A percentile compares a stretch with the other conserved stretches of the same genome.
These are phyloP conservation scores for Caiman crocodilus DNA, from an alignment of 2,797 vertebrate genomes.

Conservation along the genomic window DNA sequence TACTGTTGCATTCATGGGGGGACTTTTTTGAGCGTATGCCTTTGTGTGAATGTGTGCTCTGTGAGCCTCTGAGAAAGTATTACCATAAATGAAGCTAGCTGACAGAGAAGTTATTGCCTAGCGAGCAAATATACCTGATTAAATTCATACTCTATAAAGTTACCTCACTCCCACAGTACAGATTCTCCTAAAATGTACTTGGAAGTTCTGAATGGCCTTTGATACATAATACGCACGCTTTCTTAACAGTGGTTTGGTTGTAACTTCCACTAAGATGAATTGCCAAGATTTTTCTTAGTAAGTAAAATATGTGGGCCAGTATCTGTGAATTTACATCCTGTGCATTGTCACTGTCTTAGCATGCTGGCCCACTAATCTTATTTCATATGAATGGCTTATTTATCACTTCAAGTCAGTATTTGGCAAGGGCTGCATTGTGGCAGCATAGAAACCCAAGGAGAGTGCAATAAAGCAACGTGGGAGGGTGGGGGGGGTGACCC, in stretches of 20 bases:
- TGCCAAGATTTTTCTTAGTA: neutral
- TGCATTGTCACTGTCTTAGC: neutral
- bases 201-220: neutral
- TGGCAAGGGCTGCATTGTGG: rapidly evolving
- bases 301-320: neutral
- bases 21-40: too few relatives aligned
- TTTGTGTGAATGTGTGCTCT: neutral
- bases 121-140: neutral
- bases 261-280: neutral
- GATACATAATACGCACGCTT: neutral
- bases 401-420: neutral
- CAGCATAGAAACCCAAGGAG: neutral
- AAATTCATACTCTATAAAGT: neutral
- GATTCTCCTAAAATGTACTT: neutral
- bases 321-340: neutral
- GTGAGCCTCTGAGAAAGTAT: neutral
- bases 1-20: too few relatives aligned
- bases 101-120: neutral
- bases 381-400: neutral
- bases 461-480: neutral
- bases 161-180: neutral
- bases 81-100: neutral
- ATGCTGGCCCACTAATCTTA: neutral
- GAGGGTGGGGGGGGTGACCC: neutral
- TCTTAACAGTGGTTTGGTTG: neutral